Evolutionary conservation across 2,797 vertebrate species (phyloP).

Genomic region (Cossypha dichroa): DNA sequence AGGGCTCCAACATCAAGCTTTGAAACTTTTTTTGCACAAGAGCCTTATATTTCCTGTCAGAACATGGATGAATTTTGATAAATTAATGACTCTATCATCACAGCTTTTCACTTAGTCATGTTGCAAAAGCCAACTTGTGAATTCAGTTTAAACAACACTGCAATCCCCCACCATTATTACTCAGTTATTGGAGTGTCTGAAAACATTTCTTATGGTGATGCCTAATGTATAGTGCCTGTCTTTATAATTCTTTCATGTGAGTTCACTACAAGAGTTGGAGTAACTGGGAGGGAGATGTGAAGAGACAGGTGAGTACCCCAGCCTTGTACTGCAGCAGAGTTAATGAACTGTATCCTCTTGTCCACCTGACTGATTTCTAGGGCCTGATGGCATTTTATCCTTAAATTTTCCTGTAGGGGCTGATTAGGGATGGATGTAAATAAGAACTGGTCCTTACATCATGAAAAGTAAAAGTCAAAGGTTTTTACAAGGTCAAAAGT

Average conservation of each 20-base stretch:
- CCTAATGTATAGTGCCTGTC: slow-evolving; percentile 15
- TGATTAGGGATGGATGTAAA: slow-evolving; percentile 21
- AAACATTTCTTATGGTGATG: background rate
- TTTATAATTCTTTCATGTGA: slow-evolving; percentile 37
- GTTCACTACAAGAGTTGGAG: slow-evolving; percentile 16
- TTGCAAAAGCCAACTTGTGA: background rate
- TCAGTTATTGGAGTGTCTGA: background rate
- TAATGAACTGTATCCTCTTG: slow-evolving; percentile 50
- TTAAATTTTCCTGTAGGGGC: slow-evolving; percentile 8
- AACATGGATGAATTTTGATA: background rate
- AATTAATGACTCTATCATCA: background rate
- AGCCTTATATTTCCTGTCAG: background rate
- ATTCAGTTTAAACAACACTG: background rate
- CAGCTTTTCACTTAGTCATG: background rate
- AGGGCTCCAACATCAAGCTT: background rate
- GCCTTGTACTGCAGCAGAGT: background rate
- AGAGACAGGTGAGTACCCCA: slow-evolving; percentile 41
- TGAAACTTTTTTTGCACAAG: background rate
- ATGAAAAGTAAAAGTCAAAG: background rate
- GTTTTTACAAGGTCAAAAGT: background rate
- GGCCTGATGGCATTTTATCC: background rate
- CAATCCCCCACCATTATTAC: background rate
- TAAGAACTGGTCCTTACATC: background rate
- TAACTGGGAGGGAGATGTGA: slow-evolving; percentile 52
- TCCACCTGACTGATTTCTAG: slow-evolving; percentile 30